Evolutionary conservation across 2,113 vertebrate genomes (phyloP), one percentile per base, ranked within the genome.

Genomic region (Microtus ochrogaster): DNA sequence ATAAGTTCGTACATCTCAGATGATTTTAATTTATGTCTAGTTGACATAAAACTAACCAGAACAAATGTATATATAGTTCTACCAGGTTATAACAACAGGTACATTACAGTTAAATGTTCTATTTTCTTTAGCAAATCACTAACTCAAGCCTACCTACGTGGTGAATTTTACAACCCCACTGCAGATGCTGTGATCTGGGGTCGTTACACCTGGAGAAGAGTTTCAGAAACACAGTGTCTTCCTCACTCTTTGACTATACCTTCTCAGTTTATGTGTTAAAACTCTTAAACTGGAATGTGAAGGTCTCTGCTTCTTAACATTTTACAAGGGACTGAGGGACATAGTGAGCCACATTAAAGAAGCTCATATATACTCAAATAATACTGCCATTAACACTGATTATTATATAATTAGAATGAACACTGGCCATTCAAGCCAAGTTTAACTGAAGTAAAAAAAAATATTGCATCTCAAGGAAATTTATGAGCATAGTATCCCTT

Each of bases 321-420:
- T 83, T 63, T 87, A n/a, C 30, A 72, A n/a, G 58, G 66, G 74
- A 68, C 58, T 47, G 17, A 66, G 39, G 78, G 74, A 36, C 14
- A n/a, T 83, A 36, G 90, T 95, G 58, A 86, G 39, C 41, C 41
- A 91, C 44, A 52, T 77, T 93, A 70, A 94, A 92, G 70, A 88
- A 79, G 14, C 63, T 77, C 76, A 95, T 85, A 79, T 39, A 66
- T 92, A 63, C 90, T 90, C 47, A 94, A 79, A 95, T 91, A 96
- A 91, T 77, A 16, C 44, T 88, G 21, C 63, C 91, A 70, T 97
- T 98, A 96, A 61, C 63, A 96, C 26, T 96, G 91, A 92, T 83
- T 93, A 96, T 73, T 87, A 92, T 36, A 78, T 95, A 91, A 97
- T 97, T 95, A 72, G 41, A 78, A 82, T 92, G 82, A 63, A 72